A percentile compares a stretch with the other conserved stretches of the same genome.
Conservation (phyloP, 2,888 invertebrate genomes). For the Oscheius sp. region DNA sequence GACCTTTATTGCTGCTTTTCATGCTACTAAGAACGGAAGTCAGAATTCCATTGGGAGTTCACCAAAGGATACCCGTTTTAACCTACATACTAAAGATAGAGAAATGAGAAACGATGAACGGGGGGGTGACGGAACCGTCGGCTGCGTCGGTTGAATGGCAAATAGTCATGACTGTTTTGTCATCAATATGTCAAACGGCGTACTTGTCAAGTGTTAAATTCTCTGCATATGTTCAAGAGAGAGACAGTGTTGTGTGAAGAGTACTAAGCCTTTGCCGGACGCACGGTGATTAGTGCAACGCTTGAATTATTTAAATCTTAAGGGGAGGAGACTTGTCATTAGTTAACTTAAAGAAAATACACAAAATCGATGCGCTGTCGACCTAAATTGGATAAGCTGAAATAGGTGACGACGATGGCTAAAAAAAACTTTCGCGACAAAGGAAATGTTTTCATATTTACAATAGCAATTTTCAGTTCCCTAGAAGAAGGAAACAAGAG, state of each 20-base stretch:
- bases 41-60: constrained; percentile 15
- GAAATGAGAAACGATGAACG: too few relatives aligned
- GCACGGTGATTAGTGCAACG: constrained; percentile 24
- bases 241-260: too few relatives aligned
- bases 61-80: constrained; percentile 12
- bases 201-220: background rate
- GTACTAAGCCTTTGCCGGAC: constrained; percentile 1
- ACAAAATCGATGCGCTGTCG: constrained; percentile 2
- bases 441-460: background rate
- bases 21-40: constrained; percentile 1
- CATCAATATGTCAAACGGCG: background rate
- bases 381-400: constrained; percentile 27
- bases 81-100: constrained; percentile 8
- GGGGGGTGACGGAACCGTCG: background rate
- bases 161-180: background rate
- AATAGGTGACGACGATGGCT: constrained; percentile 22
- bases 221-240: background rate
- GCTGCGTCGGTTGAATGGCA: too few relatives aligned
- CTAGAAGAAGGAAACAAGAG: background rate
- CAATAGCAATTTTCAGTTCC: background rate
- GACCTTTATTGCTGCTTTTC: background rate
- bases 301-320: constrained; percentile 17
- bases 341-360: too few relatives aligned
- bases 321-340: too few relatives aligned
- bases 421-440: too few relatives aligned